phyloP scores from a whole-genome alignment of 2,797 vertebrate genomes.

The Sarcoramphus papa region DNA sequence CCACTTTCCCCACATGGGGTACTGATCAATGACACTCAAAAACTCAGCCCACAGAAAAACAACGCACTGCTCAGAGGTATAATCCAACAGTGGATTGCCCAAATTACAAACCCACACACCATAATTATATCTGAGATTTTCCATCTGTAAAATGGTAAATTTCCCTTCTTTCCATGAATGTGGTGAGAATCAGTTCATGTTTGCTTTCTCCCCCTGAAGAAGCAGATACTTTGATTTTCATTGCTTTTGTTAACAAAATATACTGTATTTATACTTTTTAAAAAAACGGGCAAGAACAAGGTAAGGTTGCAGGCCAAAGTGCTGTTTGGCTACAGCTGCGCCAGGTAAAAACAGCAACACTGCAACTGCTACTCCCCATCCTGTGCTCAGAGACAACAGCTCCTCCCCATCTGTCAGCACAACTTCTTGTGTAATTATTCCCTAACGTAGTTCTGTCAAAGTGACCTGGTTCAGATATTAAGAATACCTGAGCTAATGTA shows the following conservation, averaged over 20 bases:
- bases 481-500: conserved; percentile 16
- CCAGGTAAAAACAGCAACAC: background rate
- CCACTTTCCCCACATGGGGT: background rate
- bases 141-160: background rate
- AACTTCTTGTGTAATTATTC: background rate
- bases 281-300: background rate
- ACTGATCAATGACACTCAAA: background rate
- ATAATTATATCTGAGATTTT: background rate
- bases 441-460: background rate
- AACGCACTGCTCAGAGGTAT: background rate
- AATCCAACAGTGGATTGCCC: background rate
- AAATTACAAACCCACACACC: background rate
- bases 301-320: background rate
- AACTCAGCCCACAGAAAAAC: background rate
- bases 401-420: conserved; percentile 18
- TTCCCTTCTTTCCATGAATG: background rate
- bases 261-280: background rate
- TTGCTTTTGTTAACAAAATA: background rate
- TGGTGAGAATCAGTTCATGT: background rate
- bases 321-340: background rate
- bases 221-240: background rate
- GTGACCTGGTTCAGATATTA: conserved; percentile 45
- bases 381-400: background rate
- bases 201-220: background rate
- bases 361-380: background rate